Conservation (phyloP, 2,888 invertebrate genomes). For the Drosophila anomalata region DNA sequence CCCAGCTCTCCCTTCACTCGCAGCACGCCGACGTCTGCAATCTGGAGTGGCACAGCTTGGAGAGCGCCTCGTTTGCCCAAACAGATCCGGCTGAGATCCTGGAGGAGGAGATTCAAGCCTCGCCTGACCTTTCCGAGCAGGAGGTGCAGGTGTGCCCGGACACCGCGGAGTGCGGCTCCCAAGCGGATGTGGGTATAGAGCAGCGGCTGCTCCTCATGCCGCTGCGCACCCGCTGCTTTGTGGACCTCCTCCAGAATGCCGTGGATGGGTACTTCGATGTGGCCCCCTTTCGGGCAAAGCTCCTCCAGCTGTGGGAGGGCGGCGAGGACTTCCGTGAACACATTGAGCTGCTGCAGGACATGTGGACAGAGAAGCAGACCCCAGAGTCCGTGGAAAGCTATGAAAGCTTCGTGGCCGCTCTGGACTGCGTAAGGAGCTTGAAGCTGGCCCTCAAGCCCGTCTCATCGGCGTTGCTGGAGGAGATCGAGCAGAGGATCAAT, state of each 20-base stretch:
- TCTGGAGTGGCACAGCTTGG: slow-evolving; percentile 16
- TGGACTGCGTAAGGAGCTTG: slow-evolving; percentile 71
- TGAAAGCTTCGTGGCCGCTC: slow-evolving; percentile 73
- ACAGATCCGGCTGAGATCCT: slow-evolving; percentile 40
- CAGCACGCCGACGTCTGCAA: slow-evolving; percentile 34
- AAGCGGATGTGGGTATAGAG: slow-evolving; percentile 67
- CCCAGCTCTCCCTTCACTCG: slow-evolving; percentile 3
- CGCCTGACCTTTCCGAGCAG: slow-evolving; percentile 42
- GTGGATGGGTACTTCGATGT: slow-evolving; percentile 18
- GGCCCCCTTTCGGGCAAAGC: slow-evolving; percentile 47
- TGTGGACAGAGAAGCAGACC: slow-evolving; percentile 38
- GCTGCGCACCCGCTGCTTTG: slow-evolving; percentile 53
- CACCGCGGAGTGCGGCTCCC: slow-evolving; percentile 55
- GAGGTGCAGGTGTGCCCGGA: slow-evolving; percentile 38
- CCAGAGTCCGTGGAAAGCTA: slow-evolving; percentile 57
- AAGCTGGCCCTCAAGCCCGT: slow-evolving; percentile 69
- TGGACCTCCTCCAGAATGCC: slow-evolving; percentile 54
- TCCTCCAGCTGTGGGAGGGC: slow-evolving; percentile 66
- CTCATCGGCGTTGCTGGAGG: slow-evolving; percentile 65
- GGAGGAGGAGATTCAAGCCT: slow-evolving; percentile 39
- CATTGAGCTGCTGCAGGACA: slow-evolving; percentile 64
- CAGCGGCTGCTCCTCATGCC: slow-evolving; percentile 60
- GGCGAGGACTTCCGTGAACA: slow-evolving; percentile 72
- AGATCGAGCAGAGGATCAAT: slow-evolving; percentile 76
- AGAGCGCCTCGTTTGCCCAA: slow-evolving; percentile 50